phyloP scores from a whole-genome alignment of 2,888 invertebrate species.

The Orchesellides sinensis region DNA sequence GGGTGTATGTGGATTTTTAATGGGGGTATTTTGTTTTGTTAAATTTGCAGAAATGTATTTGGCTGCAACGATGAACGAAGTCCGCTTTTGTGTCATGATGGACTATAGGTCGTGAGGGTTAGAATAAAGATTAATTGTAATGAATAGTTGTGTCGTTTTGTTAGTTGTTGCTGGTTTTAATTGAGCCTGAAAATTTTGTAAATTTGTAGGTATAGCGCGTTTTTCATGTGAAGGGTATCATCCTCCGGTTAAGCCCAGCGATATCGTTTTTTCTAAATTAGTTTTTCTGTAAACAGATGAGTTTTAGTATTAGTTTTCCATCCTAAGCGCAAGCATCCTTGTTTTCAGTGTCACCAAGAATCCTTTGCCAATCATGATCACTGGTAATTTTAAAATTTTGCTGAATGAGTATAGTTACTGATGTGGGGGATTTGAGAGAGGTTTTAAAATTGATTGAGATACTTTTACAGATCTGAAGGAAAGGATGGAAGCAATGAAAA shows the following conservation, averaged over 20 bases:
- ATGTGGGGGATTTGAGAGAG: no score
- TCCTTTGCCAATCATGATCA: not conserved
- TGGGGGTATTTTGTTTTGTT: no score
- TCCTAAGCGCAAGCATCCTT: not conserved
- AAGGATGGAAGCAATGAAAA: constrained; percentile 51
- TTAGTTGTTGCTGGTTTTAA: no score
- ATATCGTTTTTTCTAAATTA: no score
- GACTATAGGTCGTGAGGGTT: not conserved
- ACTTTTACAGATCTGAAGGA: constrained; percentile 56
- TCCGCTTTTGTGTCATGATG: constrained; percentile 38
- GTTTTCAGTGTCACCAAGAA: not conserved
- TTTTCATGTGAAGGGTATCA: no score
- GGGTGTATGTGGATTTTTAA: no score
- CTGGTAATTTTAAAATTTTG: not conserved
- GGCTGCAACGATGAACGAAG: not conserved
- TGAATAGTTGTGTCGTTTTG: no score
- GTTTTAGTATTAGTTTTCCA: not conserved
- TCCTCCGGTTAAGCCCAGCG: no score
- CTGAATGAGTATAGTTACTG: no score
- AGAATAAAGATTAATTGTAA: no score
- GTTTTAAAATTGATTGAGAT: not conserved
- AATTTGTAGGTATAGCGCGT: no score
- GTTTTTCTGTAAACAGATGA: not conserved
- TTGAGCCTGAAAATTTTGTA: no score
- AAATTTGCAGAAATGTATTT: constrained; percentile 32